Percentiles rank a stretch among this genome's conserved stretches.
Conservation (phyloP, 1,140 invertebrate species). For the Papilio helenus region DNA sequence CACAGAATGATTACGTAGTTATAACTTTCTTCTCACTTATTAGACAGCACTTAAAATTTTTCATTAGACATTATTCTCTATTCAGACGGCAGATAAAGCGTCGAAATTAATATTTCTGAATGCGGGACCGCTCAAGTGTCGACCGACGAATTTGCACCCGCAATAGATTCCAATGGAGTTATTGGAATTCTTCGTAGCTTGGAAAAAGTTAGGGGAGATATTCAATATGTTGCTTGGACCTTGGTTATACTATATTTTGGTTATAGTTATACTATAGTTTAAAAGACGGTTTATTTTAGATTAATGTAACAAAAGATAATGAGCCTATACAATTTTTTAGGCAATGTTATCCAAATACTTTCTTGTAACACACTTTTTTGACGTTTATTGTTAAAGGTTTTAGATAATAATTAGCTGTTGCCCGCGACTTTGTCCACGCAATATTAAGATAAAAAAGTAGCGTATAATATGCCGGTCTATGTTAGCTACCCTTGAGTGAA, state of each 20-base stretch:
- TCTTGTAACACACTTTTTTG: too few relatives aligned
- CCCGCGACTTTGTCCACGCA: too few relatives aligned
- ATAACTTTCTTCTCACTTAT: conserved; percentile 2
- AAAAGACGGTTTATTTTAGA: too few relatives aligned
- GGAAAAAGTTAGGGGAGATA: conserved; percentile 15
- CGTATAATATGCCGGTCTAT: too few relatives aligned
- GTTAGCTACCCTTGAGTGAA: too few relatives aligned
- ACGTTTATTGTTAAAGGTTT: too few relatives aligned
- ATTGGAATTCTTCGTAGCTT: conserved; percentile 19
- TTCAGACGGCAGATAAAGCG: conserved; percentile 8
- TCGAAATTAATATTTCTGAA: conserved; percentile 36
- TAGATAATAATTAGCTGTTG: too few relatives aligned
- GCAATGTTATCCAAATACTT: too few relatives aligned
- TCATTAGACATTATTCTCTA: conserved; percentile 34
- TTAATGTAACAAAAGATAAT: too few relatives aligned
- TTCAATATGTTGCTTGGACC: conserved; percentile 10
- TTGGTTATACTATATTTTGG: not conserved
- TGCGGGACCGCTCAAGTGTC: conserved; percentile 24
- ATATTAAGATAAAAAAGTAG: too few relatives aligned
- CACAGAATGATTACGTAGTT: too few relatives aligned
- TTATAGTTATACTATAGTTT: not conserved
- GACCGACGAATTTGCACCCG: conserved; percentile 28
- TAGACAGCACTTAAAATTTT: conserved; percentile 32
- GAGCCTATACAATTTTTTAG: too few relatives aligned
- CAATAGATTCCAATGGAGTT: conserved; percentile 31